Evolutionary conservation across 2,888 invertebrate species (phyloP).

Genomic region (Pycnomerus fuliginosus): DNA sequence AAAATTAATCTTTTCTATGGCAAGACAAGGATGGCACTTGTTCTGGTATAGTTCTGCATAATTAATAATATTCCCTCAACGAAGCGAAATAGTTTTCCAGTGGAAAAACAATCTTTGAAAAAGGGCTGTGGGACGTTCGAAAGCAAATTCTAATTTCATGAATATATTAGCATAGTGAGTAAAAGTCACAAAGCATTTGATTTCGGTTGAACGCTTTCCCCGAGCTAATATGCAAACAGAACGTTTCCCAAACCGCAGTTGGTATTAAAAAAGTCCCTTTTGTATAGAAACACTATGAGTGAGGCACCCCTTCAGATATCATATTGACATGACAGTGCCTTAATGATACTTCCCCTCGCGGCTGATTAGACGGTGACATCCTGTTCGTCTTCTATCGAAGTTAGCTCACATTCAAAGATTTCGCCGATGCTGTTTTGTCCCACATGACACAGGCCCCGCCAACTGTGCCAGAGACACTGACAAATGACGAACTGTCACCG

Average conservation of each 20-base stretch:
- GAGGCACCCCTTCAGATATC: constrained; percentile 53
- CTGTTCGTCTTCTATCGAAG: constrained; percentile 5
- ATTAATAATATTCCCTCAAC: constrained; percentile 32
- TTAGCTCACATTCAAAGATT: constrained; percentile 46
- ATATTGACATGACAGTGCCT: constrained; percentile 56
- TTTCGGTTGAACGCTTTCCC: constrained; percentile 47
- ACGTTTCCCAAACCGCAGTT: constrained; percentile 50
- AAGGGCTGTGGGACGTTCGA: too few species aligned
- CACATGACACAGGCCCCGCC: constrained; percentile 55
- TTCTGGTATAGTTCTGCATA: constrained; percentile 33
- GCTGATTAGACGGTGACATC: constrained; percentile 44
- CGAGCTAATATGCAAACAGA: constrained; percentile 51
- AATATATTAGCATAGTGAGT: constrained; percentile 51
- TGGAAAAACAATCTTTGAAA: too few species aligned
- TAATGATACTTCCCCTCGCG: constrained; percentile 54
- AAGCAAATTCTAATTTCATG: constrained; percentile 51
- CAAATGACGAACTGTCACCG: constrained; percentile 58
- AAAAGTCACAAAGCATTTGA: constrained; percentile 48
- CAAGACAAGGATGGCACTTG: constrained; percentile 32
- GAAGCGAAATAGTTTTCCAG: too few species aligned
- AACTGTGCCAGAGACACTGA: constrained; percentile 56
- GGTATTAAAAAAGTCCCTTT: constrained; percentile 52
- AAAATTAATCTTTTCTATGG: constrained; percentile 36
- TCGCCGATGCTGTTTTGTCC: constrained; percentile 54
- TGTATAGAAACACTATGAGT: constrained; percentile 48